Base-by-base conservation (phyloP, 2,888 invertebrate species). In the Drosophila ochracea region DNA sequence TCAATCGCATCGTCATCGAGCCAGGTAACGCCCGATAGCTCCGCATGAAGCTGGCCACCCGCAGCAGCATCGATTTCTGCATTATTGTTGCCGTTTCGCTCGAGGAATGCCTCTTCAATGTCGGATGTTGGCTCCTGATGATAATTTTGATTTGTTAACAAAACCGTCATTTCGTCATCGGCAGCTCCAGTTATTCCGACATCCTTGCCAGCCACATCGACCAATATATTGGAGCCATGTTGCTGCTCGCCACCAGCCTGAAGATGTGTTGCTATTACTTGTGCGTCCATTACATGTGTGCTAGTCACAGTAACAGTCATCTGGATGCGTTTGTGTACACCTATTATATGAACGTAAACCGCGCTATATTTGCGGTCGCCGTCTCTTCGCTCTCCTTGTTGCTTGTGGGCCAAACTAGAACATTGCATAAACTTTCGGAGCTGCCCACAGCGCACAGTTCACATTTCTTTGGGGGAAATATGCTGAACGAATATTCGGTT, bases 1-100 rank as follows among this genome's bases (percentile, higher is more conserved):
- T 96, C 96, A 88, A 95, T 95, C 91, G 95, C 95, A 91, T 96
- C 96, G 91, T 96, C 96, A 91, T 96, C 95, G 80, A 96, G 93
- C 97, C 97, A 97, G 80, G 95, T 95, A 78, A 96, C 95, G 82
- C 94, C 94, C 70, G 91, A 84, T 35, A 89, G 88, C 28, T 79
- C 80, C 43, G 72, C 74, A 25, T 77, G 77, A 19, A 72, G 57
- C 43, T 31, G 64, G 1, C 61, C 61, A n/a, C 69, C 66, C 6
- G 25, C 50, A 10, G 68, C 67, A 16, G 50, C 58, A 16, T 59
- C 60, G 19, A 66, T 16, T 13, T 73, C 61, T n/a, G 11, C 39
- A 35, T 70, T 73, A 10, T 53, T 60, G 31, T 25, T 37, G 13
- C 74, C 82, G 39, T 83, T 82, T 10, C 73, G 60, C 33, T 90